Evolutionary conservation across 2,113 vertebrate genomes (phyloP), one percentile per base, ranked within the genome.

Genomic region (Cranoglanis bouderius): DNA sequence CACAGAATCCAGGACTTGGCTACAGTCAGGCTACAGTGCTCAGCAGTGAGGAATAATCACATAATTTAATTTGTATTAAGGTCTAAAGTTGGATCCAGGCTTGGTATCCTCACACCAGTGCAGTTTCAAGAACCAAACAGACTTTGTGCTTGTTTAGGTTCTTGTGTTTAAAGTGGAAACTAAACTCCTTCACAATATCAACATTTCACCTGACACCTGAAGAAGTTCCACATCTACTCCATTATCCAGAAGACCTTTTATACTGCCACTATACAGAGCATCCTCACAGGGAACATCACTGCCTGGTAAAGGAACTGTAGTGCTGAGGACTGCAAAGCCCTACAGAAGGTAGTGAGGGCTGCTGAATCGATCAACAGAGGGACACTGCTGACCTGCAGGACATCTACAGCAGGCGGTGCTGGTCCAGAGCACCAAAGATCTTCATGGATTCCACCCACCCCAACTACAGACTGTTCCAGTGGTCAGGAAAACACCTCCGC

Each of bases 51-150:
- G 85, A 85, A 77, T 77, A 91, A 85, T 75, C 75, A 46, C 9
- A 63, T 81, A 88, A 75, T 75, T 72, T 49, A 85, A 57, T 81
- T 53, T 82, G 87, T 72, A 46, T 85, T 82, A 85, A 84, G 82
- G 74, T 82, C 82, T 72, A 82, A 86, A 87, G 84, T 10, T 75
- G 38, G 74, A 72, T 26, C 35, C 49, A 57, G 35, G 85, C 49
- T 49, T 82, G 78, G 32, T 18, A 21, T 38, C 29, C 61, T 29
- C 21, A 13, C 75, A 43, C 26, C 16, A 16, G 59, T 14, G 35
- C 24, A 61, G 26, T 43, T 19, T 21, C 0, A 43, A 85, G 24
- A 85, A 85, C 51, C 32, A 55, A 19, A 43, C 32, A 16, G 53
- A 26, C 24, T 29, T 55, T 53, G 3, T 12, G 38, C 13, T 72